These are phyloP conservation scores for Eilema sororculum DNA, from an alignment of 2,888 invertebrate species.

Conservation along the genomic window DNA sequence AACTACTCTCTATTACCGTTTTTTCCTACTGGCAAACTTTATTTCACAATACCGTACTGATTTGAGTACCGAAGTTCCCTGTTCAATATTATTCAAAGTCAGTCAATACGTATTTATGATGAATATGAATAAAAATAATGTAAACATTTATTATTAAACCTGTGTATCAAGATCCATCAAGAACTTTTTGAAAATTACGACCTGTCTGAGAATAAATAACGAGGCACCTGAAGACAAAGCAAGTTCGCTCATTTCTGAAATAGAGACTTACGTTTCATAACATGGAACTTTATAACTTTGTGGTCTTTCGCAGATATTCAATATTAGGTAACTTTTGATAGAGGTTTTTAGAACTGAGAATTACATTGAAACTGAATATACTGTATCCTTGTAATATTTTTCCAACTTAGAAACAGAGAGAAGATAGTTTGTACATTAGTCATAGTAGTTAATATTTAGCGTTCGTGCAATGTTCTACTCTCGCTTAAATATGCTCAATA, in stretches of 20 bases:
- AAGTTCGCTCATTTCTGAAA: too few relatives aligned
- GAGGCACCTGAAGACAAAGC: background rate
- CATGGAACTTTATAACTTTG: background rate
- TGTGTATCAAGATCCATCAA: background rate
- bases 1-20: too few relatives aligned
- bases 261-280: too few relatives aligned
- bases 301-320: background rate
- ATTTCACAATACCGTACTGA: background rate
- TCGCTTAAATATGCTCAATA: conserved; percentile 19
- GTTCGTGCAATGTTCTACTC: background rate
- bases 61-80: too few relatives aligned
- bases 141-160: background rate
- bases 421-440: conserved; percentile 15
- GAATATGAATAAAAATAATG: background rate
- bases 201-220: background rate
- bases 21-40: background rate
- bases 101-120: background rate
- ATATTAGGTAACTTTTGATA: background rate
- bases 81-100: background rate
- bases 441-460: conserved; percentile 14
- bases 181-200: too few relatives aligned
- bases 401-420: background rate
- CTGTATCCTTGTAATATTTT: background rate
- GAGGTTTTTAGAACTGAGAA: background rate
- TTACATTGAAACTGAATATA: background rate